Evolutionary conservation across 1,140 invertebrate species (phyloP).

Genomic region (Drosophila sechellia): DNA sequence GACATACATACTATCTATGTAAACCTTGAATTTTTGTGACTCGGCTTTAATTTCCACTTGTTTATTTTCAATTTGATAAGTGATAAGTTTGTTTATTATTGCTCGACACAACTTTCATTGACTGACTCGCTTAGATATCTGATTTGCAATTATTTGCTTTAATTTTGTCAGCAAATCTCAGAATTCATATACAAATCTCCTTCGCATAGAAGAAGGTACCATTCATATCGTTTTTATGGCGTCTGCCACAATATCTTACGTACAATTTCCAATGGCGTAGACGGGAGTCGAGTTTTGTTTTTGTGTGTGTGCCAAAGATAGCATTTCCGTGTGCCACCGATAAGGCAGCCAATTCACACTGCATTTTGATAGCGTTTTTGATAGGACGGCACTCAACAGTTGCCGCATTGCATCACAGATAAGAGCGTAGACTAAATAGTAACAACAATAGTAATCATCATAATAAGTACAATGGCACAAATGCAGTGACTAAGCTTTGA

Average conservation of each 20-base stretch:
- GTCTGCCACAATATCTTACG: background rate
- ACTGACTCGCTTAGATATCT: background rate
- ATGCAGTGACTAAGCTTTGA: slow-evolving; percentile 32
- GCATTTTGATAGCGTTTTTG: slow-evolving; percentile 49
- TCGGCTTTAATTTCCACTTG: background rate
- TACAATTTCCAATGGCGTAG: background rate
- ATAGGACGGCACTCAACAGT: slow-evolving; percentile 23
- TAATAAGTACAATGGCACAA: slow-evolving; percentile 11
- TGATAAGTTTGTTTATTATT: slow-evolving; percentile 9
- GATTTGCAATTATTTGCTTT: no score
- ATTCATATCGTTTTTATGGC: background rate
- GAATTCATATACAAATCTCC: background rate
- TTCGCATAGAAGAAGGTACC: background rate
- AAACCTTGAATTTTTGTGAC: background rate
- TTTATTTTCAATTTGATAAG: slow-evolving; percentile 7
- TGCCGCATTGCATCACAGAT: slow-evolving; percentile 60
- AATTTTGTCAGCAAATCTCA: no score
- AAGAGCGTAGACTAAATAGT: slow-evolving; percentile 22
- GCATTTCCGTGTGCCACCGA: slow-evolving; percentile 26
- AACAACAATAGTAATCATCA: slow-evolving; percentile 11
- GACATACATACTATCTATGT: background rate
- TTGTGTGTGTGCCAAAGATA: slow-evolving; percentile 6
- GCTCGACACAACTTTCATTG: background rate
- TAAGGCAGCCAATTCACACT: slow-evolving; percentile 27
- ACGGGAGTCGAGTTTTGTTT: slow-evolving; percentile 5